Percentiles rank a stretch among this genome's conserved stretches.
These are phyloP conservation scores for Cremastobaeus sp. DNA, from an alignment of 2,888 invertebrate genomes.

Conservation along the genomic window DNA sequence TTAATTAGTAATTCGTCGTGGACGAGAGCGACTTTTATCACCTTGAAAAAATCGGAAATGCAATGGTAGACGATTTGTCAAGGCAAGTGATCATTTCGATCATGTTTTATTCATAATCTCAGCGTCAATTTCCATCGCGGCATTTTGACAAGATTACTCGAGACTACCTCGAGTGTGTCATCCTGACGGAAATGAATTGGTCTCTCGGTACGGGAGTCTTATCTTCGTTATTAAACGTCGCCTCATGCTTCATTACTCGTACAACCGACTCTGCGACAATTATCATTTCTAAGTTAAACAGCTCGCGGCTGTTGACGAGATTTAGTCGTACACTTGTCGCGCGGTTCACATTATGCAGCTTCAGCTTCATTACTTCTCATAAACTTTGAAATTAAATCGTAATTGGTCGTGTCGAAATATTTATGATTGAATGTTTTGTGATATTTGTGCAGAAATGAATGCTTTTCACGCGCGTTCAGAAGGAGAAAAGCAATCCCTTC, in stretches of 20 bases:
- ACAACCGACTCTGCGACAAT: constrained; percentile 40
- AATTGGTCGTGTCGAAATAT: not conserved
- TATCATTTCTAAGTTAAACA: constrained; percentile 47
- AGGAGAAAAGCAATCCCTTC: too few species aligned
- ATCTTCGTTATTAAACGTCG: constrained; percentile 41
- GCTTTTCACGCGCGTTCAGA: too few species aligned
- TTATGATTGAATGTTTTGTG: not conserved
- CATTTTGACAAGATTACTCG: constrained; percentile 63
- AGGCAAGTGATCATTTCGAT: constrained; percentile 12
- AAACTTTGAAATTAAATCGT: not conserved
- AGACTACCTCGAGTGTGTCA: too few species aligned
- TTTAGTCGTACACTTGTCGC: constrained; percentile 30
- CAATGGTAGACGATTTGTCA: constrained; percentile 20
- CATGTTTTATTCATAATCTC: constrained; percentile 42
- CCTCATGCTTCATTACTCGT: constrained; percentile 42
- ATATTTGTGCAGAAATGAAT: too few species aligned
- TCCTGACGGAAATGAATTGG: constrained; percentile 62
- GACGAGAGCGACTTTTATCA: not conserved
- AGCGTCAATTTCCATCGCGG: constrained; percentile 38
- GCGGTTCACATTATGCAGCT: not conserved
- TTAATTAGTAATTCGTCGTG: not conserved
- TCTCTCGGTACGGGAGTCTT: constrained; percentile 45
- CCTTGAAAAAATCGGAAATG: constrained; percentile 3
- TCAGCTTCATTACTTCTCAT: constrained; percentile 6
- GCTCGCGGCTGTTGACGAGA: constrained; percentile 23